Conservation (phyloP, 2,113 vertebrate species). For the Pachypanchax playfairii region DNA sequence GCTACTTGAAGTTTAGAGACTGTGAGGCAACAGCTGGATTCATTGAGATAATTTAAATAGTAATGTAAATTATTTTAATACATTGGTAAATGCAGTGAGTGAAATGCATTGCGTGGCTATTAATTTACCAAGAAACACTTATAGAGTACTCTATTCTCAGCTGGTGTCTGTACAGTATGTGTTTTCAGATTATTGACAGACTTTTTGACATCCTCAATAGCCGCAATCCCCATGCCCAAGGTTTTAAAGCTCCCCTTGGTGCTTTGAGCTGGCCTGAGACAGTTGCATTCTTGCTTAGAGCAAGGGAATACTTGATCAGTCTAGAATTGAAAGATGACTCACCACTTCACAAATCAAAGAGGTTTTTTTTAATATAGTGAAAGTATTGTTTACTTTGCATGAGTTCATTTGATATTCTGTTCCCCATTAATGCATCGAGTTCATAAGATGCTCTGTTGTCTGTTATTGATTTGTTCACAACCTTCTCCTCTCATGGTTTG, state of each 20-base stretch:
- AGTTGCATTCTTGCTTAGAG: not conserved
- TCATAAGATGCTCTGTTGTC: too few relatives aligned
- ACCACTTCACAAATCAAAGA: too few relatives aligned
- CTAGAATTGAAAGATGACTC: too few relatives aligned
- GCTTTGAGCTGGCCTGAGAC: too few relatives aligned
- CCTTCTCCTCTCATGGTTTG: too few relatives aligned
- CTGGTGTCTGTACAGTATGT: not conserved
- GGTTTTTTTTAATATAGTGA: too few relatives aligned
- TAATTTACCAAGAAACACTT: too few relatives aligned
- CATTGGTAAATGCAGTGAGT: not conserved
- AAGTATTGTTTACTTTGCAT: too few relatives aligned
- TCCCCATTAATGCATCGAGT: too few relatives aligned
- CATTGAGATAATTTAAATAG: not conserved
- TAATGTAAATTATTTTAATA: not conserved
- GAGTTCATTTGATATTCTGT: too few relatives aligned
- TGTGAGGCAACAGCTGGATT: slow-evolving; percentile 3
- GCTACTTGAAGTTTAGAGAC: slow-evolving; percentile 10
- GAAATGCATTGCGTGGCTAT: too few relatives aligned
- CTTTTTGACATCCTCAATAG: not conserved
- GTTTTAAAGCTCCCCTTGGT: not conserved
- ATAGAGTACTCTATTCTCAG: not conserved
- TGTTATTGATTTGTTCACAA: too few relatives aligned
- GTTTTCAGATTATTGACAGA: not conserved
- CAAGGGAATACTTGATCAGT: not conserved
- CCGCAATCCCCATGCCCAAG: not conserved